phyloP scores from a whole-genome alignment of 2,113 vertebrate species.

The Delphinus delphis region DNA sequence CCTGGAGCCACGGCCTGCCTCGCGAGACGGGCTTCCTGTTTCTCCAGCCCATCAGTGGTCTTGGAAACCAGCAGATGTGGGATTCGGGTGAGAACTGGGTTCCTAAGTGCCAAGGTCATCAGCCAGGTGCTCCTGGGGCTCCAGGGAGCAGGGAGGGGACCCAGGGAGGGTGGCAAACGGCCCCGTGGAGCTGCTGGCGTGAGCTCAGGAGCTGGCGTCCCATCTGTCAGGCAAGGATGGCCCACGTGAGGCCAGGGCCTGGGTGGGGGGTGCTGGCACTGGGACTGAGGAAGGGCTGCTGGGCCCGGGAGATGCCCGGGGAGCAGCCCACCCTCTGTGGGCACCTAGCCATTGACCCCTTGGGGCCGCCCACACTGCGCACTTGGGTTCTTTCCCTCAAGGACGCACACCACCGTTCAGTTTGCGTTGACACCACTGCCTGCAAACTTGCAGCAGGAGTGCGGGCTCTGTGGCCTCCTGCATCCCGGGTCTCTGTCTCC shows the following conservation, averaged over 20 bases:
- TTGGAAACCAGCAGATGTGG: background rate
- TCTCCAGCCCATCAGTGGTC: background rate
- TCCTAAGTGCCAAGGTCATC: background rate
- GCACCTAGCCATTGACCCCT: background rate
- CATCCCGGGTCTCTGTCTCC: background rate
- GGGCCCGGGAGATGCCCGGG: background rate
- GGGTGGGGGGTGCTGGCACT: background rate
- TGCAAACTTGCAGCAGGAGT: no score
- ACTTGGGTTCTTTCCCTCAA: background rate
- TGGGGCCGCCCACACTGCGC: rapidly evolving
- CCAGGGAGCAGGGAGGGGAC: background rate
- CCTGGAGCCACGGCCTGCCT: background rate
- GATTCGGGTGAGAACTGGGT: background rate
- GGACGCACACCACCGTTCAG: no score
- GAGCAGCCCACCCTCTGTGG: background rate
- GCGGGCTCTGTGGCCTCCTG: background rate
- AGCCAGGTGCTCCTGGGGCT: background rate
- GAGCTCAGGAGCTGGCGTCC: background rate
- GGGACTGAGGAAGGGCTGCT: background rate
- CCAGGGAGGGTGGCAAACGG: background rate
- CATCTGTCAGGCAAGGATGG: background rate
- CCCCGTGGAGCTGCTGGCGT: background rate
- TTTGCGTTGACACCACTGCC: background rate
- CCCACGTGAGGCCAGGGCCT: background rate
- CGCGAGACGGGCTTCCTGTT: background rate